Evolutionary conservation across 2,797 vertebrate genomes (phyloP), one percentile per base, ranked within the genome.

Genomic region (Alectoris magna): DNA sequence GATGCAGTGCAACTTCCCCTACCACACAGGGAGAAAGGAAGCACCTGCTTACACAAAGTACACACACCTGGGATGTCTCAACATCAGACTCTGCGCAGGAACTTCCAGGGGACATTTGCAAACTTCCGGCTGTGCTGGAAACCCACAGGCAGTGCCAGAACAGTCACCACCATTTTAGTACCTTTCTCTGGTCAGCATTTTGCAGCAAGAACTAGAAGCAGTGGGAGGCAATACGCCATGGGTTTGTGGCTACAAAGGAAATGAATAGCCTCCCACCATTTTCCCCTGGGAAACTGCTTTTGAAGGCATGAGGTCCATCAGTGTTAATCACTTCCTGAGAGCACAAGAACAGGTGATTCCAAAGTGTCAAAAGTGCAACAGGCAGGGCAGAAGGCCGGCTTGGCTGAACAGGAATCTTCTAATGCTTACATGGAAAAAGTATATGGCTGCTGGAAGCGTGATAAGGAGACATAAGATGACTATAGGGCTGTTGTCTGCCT

Each of bases 201-300:
- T 68, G 64, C 66, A 73, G 87, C 72, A 96, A 84, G 62, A 92
- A 49, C 91, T 93, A 93, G 67, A 93, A 93, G 84, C 74, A 76
- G 49, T 6, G 44, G 44, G 14, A 76, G 82, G 49, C 68, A 56
- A 10, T 31, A 26, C 5, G 26, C 22, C 3, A 2, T 2, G 4
- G 43, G 6, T 58, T 63, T 27, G n/a, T 24, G 26, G 14, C 58
- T 62, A 36, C 11, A 76, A 49, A 68, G 10, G 31, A 53, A 38
- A 38, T 14, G 10, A 70, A 34, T 21, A 39, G 49, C 48, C 14
- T 53, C 49, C 48, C 68, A 53, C 36, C 10, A 23, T 39, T 53
- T 31, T 18, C 27, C 51, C 27, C 10, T 29, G 27, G 27, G 16
- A 53, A 51, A 53, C 27, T 53, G 27, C 51, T 53, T 53, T 29